Conservation (phyloP, 2,113 vertebrate genomes). For the Anseranas semipalmata region DNA sequence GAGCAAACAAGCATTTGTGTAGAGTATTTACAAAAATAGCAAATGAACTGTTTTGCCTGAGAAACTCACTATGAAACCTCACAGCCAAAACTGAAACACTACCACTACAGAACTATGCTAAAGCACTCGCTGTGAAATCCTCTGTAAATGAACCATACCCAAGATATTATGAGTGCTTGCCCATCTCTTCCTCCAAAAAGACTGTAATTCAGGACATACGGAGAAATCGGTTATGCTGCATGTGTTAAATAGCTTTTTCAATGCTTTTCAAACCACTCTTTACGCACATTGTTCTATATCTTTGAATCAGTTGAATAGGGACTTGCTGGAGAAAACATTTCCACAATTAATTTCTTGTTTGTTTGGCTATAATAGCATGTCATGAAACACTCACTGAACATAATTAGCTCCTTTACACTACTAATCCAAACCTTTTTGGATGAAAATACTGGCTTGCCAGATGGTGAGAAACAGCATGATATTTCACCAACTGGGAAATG, state of each 20-base stretch:
- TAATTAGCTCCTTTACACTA: conserved; percentile 63
- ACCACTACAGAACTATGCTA: neutral
- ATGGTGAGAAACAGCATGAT: conserved; percentile 58
- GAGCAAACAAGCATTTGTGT: neutral
- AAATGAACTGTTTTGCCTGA: neutral
- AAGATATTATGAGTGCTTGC: conserved; percentile 18
- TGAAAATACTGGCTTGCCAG: conserved; percentile 55
- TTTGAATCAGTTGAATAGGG: conserved; percentile 17
- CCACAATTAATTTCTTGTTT: conserved; percentile 72
- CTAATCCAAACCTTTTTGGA: conserved; percentile 53
- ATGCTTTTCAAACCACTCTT: conserved; percentile 3
- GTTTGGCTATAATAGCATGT: conserved; percentile 67
- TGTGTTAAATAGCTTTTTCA: conserved; percentile 4
- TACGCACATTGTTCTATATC: neutral
- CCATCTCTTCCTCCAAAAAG: conserved; percentile 21
- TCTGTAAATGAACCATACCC: neutral
- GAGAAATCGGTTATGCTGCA: conserved; percentile 16
- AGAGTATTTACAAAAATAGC: neutral
- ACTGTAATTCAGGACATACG: conserved; percentile 36
- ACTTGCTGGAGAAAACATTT: conserved; percentile 64
- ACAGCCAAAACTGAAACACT: neutral
- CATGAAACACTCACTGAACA: conserved; percentile 61
- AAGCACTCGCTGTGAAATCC: conserved; percentile 16
- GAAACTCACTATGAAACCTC: conserved; percentile 1
- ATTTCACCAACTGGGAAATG: conserved; percentile 47